A percentile compares a stretch with the other conserved stretches of the same genome.
Evolutionary conservation across 1,140 invertebrate genomes (phyloP).

Genomic region (Drosophila miranda): DNA sequence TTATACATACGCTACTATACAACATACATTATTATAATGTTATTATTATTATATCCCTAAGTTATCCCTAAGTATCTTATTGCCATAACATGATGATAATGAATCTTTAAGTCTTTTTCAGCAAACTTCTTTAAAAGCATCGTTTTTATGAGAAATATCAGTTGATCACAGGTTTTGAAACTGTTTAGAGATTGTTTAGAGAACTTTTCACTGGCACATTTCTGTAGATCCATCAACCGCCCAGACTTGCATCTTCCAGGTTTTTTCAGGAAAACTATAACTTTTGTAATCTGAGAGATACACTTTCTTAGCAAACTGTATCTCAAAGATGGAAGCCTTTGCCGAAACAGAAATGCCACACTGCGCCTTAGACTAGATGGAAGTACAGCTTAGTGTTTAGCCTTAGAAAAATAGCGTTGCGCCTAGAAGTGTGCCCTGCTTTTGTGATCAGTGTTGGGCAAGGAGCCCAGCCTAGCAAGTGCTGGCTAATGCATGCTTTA

Average conservation of each 20-base stretch:
- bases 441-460: constrained; percentile 66
- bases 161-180: background rate
- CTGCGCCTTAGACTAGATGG: constrained; percentile 47
- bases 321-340: constrained; percentile 60
- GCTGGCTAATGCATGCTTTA: constrained; percentile 65
- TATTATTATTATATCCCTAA: constrained; percentile 36
- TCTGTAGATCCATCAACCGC: constrained; percentile 82
- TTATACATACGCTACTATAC: constrained; percentile 13
- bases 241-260: constrained; percentile 82
- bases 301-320: constrained; percentile 57
- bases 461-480: constrained; percentile 28
- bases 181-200: background rate
- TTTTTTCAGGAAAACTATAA: constrained; percentile 61
- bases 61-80: constrained; percentile 43
- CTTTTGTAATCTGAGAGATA: constrained; percentile 63
- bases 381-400: constrained; percentile 25
- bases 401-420: constrained; percentile 44
- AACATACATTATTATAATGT: constrained; percentile 16
- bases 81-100: constrained; percentile 15
- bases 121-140: constrained; percentile 20
- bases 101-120: constrained; percentile 64
- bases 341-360: constrained; percentile 3
- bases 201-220: constrained; percentile 46
- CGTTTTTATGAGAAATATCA: background rate
- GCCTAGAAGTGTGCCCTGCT: constrained; percentile 47